Evolutionary conservation across 2,797 vertebrate species (phyloP).

Genomic region (Simalia tracyae): DNA sequence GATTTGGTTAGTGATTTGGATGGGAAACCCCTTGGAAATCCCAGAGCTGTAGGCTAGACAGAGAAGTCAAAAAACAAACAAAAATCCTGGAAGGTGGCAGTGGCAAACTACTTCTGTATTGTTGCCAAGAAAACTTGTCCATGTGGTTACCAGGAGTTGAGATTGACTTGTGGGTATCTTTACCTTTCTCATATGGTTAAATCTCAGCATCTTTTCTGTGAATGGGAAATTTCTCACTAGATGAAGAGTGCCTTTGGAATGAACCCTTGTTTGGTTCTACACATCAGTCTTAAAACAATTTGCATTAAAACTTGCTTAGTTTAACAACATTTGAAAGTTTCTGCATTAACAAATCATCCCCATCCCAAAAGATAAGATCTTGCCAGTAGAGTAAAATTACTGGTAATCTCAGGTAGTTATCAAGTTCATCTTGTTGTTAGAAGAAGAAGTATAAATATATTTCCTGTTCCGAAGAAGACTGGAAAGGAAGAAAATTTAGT

Average conservation of each 20-base stretch:
- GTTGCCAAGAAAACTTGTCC: too few relatives aligned
- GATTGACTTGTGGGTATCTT: neutral
- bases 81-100: too few relatives aligned
- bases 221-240: neutral
- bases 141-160: too few relatives aligned
- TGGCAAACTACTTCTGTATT: too few relatives aligned
- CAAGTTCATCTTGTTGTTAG: neutral
- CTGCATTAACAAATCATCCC: neutral
- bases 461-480: conserved; percentile 8
- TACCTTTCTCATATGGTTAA: neutral
- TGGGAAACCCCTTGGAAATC: too few relatives aligned
- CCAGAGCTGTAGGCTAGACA: too few relatives aligned
- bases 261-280: neutral
- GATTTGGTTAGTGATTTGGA: too few relatives aligned
- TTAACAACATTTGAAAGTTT: neutral
- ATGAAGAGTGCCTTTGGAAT: neutral
- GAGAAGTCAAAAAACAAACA: too few relatives aligned
- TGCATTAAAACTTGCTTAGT: neutral
- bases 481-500: neutral
- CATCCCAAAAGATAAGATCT: neutral
- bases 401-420: neutral
- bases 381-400: neutral
- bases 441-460: conserved; percentile 14
- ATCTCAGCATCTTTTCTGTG: neutral
- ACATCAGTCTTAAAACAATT: neutral